Conservation (phyloP, 1,140 invertebrate species). For the Seison nebaliae region DNA sequence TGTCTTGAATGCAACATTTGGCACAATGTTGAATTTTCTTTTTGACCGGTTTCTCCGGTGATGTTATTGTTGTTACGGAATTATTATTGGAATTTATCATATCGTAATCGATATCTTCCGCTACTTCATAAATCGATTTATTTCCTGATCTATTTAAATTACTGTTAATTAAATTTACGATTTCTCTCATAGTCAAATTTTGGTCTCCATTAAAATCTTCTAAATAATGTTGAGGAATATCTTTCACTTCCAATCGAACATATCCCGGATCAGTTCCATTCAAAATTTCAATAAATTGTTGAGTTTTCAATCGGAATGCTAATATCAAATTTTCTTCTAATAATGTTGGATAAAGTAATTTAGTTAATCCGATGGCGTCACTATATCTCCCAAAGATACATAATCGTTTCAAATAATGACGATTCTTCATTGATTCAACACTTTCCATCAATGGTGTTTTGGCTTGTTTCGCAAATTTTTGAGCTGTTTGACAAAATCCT, state of each 20-base stretch:
- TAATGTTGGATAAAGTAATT: constrained; percentile 58
- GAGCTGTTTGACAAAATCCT: constrained; percentile 77
- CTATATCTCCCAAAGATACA: constrained; percentile 52
- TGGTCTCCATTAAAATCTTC: constrained; percentile 15
- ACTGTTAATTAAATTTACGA: constrained; percentile 17
- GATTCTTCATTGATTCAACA: constrained; percentile 70
- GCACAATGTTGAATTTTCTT: too few relatives aligned
- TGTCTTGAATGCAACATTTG: too few relatives aligned
- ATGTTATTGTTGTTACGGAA: too few relatives aligned
- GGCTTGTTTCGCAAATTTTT: constrained; percentile 70
- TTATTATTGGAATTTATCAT: too few relatives aligned
- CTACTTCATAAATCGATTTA: constrained; percentile 17
- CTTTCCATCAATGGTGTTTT: constrained; percentile 69
- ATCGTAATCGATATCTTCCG: constrained; percentile 44
- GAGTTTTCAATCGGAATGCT: constrained; percentile 70
- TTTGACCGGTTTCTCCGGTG: too few relatives aligned
- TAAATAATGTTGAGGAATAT: constrained; percentile 18
- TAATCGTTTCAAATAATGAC: constrained; percentile 49
- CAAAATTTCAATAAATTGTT: constrained; percentile 72
- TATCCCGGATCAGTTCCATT: constrained; percentile 27
- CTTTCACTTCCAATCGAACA: constrained; percentile 4
- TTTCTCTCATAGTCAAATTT: constrained; percentile 18
- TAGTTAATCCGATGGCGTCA: constrained; percentile 67
- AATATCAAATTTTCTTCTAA: constrained; percentile 63
- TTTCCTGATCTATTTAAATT: constrained; percentile 17